Percentiles rank a stretch among this genome's conserved stretches.
phyloP scores from a whole-genome alignment of 53 echinoderm and acorn worm genomes.

The Holothuria leucospilota region DNA sequence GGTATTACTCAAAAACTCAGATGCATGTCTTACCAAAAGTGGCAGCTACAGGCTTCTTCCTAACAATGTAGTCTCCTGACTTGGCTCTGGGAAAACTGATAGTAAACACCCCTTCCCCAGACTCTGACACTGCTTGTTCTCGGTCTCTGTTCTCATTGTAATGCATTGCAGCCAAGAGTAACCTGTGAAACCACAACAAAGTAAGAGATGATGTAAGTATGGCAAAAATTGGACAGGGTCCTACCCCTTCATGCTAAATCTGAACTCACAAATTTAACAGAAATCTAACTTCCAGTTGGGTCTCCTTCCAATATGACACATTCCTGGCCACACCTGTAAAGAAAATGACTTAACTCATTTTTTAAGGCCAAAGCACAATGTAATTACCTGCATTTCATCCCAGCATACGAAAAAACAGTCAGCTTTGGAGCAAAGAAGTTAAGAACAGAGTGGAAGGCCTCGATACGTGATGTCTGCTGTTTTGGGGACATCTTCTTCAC shows the following conservation, averaged over 20 bases:
- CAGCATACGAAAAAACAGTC: slow-evolving; percentile 62
- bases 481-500: slow-evolving; percentile 59
- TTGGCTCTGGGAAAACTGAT: not conserved
- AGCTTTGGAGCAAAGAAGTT: slow-evolving; percentile 65
- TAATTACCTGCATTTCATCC: slow-evolving; percentile 59
- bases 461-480: slow-evolving; percentile 51
- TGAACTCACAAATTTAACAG: too few relatives aligned
- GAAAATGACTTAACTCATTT: too few relatives aligned
- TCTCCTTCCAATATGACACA: too few relatives aligned
- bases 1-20: too few relatives aligned
- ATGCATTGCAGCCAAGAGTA: slow-evolving; percentile 56
- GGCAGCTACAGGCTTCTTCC: not conserved
- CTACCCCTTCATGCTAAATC: too few relatives aligned
- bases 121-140: not conserved
- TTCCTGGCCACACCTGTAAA: too few relatives aligned
- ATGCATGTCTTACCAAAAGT: not conserved
- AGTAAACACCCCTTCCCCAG: not conserved
- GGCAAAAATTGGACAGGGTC: not conserved
- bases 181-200: slow-evolving; percentile 16
- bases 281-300: too few relatives aligned
- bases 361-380: not conserved
- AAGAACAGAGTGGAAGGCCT: slow-evolving; percentile 50
- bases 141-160: slow-evolving; percentile 62
- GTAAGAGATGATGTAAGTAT: not conserved
- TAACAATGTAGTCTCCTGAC: not conserved